Percentiles rank a stretch among this genome's conserved stretches.
Conservation (phyloP, 2,797 vertebrate genomes). For the Poecilia picta region DNA sequence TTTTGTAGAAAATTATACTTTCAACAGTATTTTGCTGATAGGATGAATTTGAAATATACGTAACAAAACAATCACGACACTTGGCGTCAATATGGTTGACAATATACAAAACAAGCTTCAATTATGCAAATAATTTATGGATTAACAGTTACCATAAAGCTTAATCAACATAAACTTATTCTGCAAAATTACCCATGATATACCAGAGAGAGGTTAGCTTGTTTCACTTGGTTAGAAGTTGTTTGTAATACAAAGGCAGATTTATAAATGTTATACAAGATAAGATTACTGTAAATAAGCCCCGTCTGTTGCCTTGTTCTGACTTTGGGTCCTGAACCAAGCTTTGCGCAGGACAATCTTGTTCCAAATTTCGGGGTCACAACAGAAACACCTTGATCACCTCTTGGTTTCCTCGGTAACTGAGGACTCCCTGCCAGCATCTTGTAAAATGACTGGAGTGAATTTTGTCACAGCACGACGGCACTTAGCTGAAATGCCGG, state of each 20-base stretch:
- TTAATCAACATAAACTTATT: background rate
- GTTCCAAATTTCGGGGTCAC: background rate
- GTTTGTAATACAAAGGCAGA: background rate
- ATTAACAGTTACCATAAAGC: background rate
- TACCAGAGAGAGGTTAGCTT: background rate
- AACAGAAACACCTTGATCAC: background rate
- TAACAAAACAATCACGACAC: background rate
- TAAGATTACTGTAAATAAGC: background rate
- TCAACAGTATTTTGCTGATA: background rate
- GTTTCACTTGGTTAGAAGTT: background rate
- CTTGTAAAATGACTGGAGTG: background rate
- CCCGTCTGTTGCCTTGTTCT: background rate
- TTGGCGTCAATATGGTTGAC: background rate
- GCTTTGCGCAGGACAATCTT: background rate
- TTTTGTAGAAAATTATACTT: background rate
- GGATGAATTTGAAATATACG: background rate
- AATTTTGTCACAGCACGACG: background rate
- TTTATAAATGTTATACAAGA: background rate
- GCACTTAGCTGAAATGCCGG: background rate
- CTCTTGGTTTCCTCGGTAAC: background rate
- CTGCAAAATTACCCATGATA: background rate
- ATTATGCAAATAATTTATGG: background rate
- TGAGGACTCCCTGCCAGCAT: background rate
- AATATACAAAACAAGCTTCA: background rate
- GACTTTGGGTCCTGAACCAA: background rate